A percentile compares a stretch with the other conserved stretches of the same genome.
phyloP scores from a whole-genome alignment of 2,113 vertebrate genomes.

The Cercocebus atys region DNA sequence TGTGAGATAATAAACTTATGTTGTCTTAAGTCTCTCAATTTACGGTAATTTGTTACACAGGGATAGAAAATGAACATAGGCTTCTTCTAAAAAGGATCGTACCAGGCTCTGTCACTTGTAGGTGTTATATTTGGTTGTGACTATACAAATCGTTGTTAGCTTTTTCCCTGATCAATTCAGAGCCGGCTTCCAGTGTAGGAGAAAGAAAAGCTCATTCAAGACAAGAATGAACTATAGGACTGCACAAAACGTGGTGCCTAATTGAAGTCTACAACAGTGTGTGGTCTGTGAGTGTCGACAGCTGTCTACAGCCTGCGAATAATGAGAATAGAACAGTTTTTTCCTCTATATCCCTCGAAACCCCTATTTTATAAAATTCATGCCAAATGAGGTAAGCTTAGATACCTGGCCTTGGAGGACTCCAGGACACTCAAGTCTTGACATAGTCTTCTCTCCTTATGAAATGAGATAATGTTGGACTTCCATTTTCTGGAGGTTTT shows the following conservation, averaged over 20 bases:
- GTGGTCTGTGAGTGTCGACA: neutral
- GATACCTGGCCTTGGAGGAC: neutral
- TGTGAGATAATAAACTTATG: neutral
- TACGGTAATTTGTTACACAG: neutral
- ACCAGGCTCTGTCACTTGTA: neutral
- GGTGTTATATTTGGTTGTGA: neutral
- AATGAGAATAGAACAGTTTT: neutral
- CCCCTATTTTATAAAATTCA: neutral
- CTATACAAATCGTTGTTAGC: neutral
- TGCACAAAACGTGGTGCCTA: neutral
- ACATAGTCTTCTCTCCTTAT: neutral
- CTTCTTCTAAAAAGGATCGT: neutral
- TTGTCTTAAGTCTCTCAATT: neutral
- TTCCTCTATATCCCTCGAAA: neutral
- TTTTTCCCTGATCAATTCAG: slow-evolving; percentile 20
- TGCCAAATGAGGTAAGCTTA: neutral
- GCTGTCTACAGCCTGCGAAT: neutral
- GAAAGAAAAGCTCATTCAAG: slow-evolving; percentile 34
- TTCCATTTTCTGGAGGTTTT: neutral
- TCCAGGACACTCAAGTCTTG: neutral
- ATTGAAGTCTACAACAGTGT: neutral
- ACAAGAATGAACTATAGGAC: neutral
- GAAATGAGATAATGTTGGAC: neutral
- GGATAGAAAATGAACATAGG: neutral
- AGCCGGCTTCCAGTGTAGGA: neutral